A percentile compares a stretch with the other conserved stretches of the same genome.
phyloP scores from a whole-genome alignment of 2,888 invertebrate species.

The Punctoribates punctum region DNA sequence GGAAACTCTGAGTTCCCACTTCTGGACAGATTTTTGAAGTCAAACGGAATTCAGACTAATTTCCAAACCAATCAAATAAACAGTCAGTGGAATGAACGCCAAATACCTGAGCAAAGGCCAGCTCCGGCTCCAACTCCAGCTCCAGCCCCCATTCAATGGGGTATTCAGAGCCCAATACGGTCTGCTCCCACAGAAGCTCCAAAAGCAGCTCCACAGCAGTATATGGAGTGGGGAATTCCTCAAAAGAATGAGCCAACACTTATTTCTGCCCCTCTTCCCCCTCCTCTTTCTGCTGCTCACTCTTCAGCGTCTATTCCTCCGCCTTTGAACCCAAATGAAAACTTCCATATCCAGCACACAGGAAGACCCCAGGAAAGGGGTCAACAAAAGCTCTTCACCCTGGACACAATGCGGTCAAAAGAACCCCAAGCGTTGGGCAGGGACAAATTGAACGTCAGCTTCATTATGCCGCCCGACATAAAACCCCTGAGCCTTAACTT shows the following conservation, averaged over 20 bases:
- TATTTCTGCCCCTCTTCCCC: too few relatives aligned
- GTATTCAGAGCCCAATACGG: too few relatives aligned
- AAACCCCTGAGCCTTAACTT: constrained; percentile 1
- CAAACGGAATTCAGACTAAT: background rate
- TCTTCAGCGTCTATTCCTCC: too few relatives aligned
- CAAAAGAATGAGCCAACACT: too few relatives aligned
- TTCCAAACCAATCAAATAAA: background rate
- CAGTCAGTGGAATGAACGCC: background rate
- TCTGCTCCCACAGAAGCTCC: background rate
- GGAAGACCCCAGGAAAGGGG: background rate
- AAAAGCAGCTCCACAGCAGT: too few relatives aligned
- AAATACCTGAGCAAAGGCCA: background rate
- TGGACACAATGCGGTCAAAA: background rate
- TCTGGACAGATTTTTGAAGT: background rate
- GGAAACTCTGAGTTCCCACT: constrained; percentile 3
- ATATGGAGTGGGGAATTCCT: too few relatives aligned
- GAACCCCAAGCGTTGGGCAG: background rate
- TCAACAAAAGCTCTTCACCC: background rate
- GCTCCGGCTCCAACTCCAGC: background rate
- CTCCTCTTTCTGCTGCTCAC: too few relatives aligned
- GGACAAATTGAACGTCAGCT: constrained; percentile 20
- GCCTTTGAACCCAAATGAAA: too few relatives aligned
- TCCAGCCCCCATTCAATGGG: background rate
- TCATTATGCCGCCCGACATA: background rate
- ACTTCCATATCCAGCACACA: too few relatives aligned